Conservation (phyloP, 2,113 vertebrate genomes). For the Drymodes brunneopygia region DNA sequence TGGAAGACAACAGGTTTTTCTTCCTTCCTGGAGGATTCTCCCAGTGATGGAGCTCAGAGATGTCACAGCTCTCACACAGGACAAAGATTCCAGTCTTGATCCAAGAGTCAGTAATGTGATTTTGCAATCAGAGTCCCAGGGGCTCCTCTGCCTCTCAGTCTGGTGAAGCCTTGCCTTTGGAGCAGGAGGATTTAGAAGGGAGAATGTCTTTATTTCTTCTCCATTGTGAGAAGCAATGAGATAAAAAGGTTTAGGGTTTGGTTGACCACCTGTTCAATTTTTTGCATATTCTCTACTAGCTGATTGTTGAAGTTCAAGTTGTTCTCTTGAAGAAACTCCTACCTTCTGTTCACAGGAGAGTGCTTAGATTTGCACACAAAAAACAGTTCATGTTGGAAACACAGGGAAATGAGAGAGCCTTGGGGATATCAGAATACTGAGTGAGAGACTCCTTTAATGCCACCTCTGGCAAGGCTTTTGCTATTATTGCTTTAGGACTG, state of each 20-base stretch:
- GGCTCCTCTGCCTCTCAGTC: not conserved
- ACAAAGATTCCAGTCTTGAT: not conserved
- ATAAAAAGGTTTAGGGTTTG: not conserved
- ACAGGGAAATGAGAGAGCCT: not conserved
- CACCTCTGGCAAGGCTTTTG: not conserved
- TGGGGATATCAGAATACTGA: not conserved
- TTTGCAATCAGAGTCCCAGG: not conserved
- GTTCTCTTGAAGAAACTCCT: not conserved
- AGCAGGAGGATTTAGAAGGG: not conserved
- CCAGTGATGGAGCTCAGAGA: not conserved
- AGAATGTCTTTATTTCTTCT: not conserved
- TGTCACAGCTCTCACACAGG: not conserved
- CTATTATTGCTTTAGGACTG: not conserved
- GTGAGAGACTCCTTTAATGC: not conserved
- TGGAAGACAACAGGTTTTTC: not conserved
- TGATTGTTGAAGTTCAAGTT: not conserved
- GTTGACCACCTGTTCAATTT: not conserved
- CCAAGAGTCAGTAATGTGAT: not conserved
- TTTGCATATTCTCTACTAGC: not conserved
- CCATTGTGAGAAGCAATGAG: not conserved
- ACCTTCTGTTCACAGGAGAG: not conserved
- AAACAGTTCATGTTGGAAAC: not conserved
- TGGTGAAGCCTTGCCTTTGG: not conserved
- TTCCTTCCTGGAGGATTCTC: not conserved
- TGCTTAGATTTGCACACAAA: not conserved